These are phyloP conservation scores for Sphaerophoria taeniata DNA, from an alignment of 2,888 invertebrate species.

Conservation along the genomic window DNA sequence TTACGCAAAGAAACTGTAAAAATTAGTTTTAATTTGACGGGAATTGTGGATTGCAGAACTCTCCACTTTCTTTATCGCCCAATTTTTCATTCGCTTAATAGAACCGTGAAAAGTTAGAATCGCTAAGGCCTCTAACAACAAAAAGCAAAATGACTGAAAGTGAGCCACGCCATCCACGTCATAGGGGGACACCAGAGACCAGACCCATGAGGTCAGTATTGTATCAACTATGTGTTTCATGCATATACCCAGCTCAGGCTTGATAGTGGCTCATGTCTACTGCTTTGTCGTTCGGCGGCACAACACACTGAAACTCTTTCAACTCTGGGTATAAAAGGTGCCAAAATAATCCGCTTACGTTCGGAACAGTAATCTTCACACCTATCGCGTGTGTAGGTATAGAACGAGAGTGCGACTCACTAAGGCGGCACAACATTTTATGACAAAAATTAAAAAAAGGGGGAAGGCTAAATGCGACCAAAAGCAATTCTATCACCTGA, in stretches of 20 bases:
- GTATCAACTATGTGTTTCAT: background rate
- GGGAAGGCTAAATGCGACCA: slow-evolving; percentile 26
- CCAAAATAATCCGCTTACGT: slow-evolving; percentile 73
- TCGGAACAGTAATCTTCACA: slow-evolving; percentile 59
- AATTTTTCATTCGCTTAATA: slow-evolving; percentile 25
- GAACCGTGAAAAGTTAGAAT: slow-evolving; percentile 11
- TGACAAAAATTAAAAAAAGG: background rate
- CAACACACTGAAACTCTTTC: slow-evolving; percentile 49
- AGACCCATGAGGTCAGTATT: slow-evolving; percentile 1
- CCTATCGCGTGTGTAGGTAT: slow-evolving; percentile 31
- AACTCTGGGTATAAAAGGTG: slow-evolving; percentile 57
- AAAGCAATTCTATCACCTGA: slow-evolving; percentile 57
- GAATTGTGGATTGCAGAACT: background rate
- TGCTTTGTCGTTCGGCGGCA: background rate
- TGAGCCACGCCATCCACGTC: background rate
- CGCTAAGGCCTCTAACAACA: background rate
- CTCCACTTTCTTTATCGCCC: background rate
- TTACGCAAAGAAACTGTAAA: background rate
- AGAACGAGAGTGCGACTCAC: background rate
- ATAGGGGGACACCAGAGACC: background rate
- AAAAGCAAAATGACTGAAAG: background rate
- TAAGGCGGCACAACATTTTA: background rate
- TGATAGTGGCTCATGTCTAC: background rate
- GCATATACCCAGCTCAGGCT: background rate
- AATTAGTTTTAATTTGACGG: no score